Evolutionary conservation across 2,113 vertebrate species (phyloP), one percentile per base, ranked within the genome.

Genomic region (Meleagris gallopavo): DNA sequence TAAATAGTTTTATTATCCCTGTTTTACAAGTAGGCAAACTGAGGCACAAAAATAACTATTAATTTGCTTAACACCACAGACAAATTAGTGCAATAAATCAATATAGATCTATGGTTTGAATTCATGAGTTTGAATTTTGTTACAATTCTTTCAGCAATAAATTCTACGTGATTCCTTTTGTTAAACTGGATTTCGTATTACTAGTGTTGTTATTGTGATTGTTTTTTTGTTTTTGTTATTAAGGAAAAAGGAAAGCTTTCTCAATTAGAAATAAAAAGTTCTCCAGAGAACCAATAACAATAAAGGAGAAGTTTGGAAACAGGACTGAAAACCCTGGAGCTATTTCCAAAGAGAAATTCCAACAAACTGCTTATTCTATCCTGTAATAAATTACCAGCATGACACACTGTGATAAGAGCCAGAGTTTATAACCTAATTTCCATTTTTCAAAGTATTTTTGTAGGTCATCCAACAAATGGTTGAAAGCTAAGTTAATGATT

Each of bases 341-440:
- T 65, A 66, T 81, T 64, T 93, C 52, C 83, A 88, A 95, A 90
- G 46, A 60, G 13, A 95, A 88, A 88, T 81, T 95, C 61, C 41
- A 96, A 4, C 15, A 54, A 66, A 62, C 57, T 91, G 21, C 4
- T 45, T 86, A 61, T 29, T 95, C 41, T 50, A 38, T 81, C 21
- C n/a, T 84, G 16, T 86, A 50, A 90, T 91, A 91, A 96, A 83
- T 92, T 91, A 83, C 3, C 3, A 93, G 21, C 25, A 66, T 78
- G 65, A 89, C 38, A 86, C 6, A 27, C 27, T 74, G 21, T 36
- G 58, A 86, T 89, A 94, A 96, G 74, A 96, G 19, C 7, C 55
- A 93, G 65, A 74, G 76, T 88, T 88, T 96, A 88, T 89, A 93
- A 91, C 24, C 58, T 58, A 86, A 94, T 96, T 94, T 94, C 34